Evolutionary conservation across 2,113 vertebrate genomes (phyloP).

Genomic region (Alligator sinensis): DNA sequence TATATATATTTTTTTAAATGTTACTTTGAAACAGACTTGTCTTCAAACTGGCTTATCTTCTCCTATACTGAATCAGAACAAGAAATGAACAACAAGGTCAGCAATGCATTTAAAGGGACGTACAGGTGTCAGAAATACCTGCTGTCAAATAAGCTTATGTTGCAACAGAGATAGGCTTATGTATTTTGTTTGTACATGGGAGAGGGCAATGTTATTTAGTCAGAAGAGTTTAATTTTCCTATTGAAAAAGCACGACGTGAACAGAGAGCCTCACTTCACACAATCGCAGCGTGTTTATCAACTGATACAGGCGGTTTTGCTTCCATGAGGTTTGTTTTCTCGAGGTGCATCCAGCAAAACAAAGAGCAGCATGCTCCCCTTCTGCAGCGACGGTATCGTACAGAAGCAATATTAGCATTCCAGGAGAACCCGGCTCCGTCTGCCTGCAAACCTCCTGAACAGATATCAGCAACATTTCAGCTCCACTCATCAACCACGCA

Average conservation of each 20-base stretch:
- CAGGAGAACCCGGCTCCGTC: neutral
- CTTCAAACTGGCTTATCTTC: too few species aligned
- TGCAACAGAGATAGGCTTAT: fast-evolving
- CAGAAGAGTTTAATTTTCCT: fast-evolving
- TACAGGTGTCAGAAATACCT: neutral
- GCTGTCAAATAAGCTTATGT: neutral
- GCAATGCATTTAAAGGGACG: neutral
- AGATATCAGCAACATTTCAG: neutral
- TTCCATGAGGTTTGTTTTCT: neutral
- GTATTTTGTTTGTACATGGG: neutral
- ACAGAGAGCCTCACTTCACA: fast-evolving
- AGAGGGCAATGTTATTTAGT: neutral
- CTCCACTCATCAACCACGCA: neutral
- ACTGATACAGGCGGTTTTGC: neutral
- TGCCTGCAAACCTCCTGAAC: neutral
- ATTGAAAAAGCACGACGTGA: fast-evolving
- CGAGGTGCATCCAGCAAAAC: neutral
- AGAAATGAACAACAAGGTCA: constrained; percentile 16
- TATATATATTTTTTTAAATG: too few species aligned
- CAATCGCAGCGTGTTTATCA: fast-evolving
- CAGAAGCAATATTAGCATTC: neutral
- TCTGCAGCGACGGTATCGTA: neutral
- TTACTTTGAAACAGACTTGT: too few species aligned
- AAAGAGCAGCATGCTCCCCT: neutral
- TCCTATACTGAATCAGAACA: neutral